Evolutionary conservation across 2,797 vertebrate genomes (phyloP).

Genomic region (Emys orbicularis): DNA sequence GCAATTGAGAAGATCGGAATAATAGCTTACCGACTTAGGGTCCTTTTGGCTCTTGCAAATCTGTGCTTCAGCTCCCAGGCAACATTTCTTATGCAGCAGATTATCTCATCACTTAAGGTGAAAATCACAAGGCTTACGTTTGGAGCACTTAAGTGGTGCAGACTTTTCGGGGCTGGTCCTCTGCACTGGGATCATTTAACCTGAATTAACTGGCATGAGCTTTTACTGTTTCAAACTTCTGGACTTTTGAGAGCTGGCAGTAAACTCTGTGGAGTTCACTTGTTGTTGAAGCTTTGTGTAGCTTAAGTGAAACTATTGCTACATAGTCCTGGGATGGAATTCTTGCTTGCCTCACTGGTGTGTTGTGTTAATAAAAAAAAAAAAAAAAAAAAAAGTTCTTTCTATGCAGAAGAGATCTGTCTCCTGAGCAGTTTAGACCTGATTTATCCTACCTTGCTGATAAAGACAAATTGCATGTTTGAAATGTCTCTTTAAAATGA

Average conservation of each 20-base stretch:
- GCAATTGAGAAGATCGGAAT: not conserved
- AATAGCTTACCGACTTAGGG: not conserved
- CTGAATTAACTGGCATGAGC: not conserved
- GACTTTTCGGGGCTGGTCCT: not conserved
- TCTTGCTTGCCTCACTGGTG: not conserved
- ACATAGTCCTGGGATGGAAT: not conserved
- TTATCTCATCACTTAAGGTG: not conserved
- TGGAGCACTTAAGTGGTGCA: not conserved
- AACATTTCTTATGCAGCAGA: not conserved
- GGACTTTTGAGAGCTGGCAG: not conserved
- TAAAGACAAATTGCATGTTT: not conserved
- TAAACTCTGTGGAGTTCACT: not conserved
- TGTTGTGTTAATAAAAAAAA: not conserved
- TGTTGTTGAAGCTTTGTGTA: not conserved
- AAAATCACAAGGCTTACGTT: not conserved
- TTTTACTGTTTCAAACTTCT: not conserved
- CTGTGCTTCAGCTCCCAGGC: not conserved
- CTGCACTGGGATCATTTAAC: not conserved
- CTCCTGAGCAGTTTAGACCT: not conserved
- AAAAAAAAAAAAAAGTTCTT: not conserved
- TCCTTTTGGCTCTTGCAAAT: not conserved
- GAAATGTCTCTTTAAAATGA: not conserved
- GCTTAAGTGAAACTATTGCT: not conserved
- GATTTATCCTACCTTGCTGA: not conserved
- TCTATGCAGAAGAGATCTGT: not conserved